Base-by-base conservation (phyloP, 2,888 invertebrate species). In the Xanthostigma xanthostigma region DNA sequence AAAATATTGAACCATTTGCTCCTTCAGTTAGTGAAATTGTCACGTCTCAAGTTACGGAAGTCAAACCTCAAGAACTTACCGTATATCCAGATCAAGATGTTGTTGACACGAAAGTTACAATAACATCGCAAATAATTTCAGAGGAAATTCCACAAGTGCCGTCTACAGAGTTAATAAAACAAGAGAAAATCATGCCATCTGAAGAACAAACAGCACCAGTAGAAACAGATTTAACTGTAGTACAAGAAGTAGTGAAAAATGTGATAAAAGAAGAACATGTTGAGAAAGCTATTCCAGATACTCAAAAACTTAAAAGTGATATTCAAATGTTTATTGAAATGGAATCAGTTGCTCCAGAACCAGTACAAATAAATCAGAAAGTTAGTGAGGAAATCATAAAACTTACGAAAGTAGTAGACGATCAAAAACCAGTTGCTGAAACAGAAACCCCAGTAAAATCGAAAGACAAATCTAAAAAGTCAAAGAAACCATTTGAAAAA, bases 371-470 rank as follows among this genome's bases (percentile, higher is more conserved):
- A n/a, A 43, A 38, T n/a, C 36, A 38, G 4, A 13, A 36, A 36
- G 39, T 46, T 13, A 46, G 6, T 12, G 11, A 33, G 41, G 34
- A 46, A 14, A 49, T 41, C 40, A 50, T 51, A 44, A 50, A 41
- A 36, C 14, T 48, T 12, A 33, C 39, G 37, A 36, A 45, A 37
- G 43, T 39, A 36, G 44, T 12, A 46, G 8, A 8, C 41, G 36
- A 41, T 43, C 50, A 50, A 37, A 41, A 37, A 47, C 45, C 46
- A n/a, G 39, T 35, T 10, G 35, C 42, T 51, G 37, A 49, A 46
- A 48, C 48, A 51, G 56, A 53, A 35, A 51, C 43, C 48, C 51
- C 40, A 49, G 54, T 42, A 49, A 50, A 48, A 51, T 52, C 44
- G 48, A 52, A 56, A 51, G 50, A 44, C 10, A 33, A 41, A 33